phyloP scores from a whole-genome alignment of 2,113 vertebrate genomes.

The Lathamus discolor region DNA sequence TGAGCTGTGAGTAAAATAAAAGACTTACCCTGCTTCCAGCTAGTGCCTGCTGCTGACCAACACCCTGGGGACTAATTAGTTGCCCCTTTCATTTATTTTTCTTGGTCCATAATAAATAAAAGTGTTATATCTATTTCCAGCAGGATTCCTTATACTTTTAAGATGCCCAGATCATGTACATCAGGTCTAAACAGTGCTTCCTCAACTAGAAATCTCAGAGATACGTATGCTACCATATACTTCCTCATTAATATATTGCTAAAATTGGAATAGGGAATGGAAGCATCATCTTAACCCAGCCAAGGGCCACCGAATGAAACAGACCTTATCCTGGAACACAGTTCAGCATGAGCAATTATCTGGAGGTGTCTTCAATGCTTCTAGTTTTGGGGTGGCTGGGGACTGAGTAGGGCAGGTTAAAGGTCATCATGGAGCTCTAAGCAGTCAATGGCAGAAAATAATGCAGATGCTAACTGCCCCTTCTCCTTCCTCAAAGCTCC shows the following conservation, averaged over 20 bases:
- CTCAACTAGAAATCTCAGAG: not conserved
- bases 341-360: not conserved
- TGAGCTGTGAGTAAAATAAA: not conserved
- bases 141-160: not conserved
- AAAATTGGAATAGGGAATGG: not conserved
- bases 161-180: not conserved
- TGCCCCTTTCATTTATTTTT: not conserved
- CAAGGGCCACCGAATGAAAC: accelerated
- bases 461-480: too few relatives aligned
- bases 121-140: not conserved
- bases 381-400: not conserved
- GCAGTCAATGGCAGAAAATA: not conserved
- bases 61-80: not conserved
- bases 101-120: not conserved
- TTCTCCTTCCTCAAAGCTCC: not conserved
- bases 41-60: not conserved
- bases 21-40: not conserved
- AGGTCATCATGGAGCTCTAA: not conserved
- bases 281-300: not conserved
- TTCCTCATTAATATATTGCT: not conserved
- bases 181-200: not conserved
- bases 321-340: not conserved
- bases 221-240: accelerated
- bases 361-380: not conserved
- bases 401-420: not conserved